Conservation (phyloP, 1,140 invertebrate genomes). For the Diachasma alloeum region DNA sequence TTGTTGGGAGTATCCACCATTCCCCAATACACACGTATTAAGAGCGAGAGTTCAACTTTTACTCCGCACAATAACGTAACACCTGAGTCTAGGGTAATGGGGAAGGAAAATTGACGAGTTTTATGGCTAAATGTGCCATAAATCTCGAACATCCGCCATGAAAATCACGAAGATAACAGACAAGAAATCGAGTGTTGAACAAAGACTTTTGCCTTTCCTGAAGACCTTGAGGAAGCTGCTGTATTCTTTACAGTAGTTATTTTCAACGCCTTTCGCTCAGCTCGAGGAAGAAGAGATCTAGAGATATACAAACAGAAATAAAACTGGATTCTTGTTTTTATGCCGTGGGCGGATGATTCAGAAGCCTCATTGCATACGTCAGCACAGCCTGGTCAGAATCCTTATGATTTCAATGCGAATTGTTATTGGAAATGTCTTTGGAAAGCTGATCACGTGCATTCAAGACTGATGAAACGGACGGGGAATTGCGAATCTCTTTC, state of each 20-base stretch:
- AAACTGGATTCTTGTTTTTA: background rate
- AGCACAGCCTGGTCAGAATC: background rate
- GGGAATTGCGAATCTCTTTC: background rate
- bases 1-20: background rate
- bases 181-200: background rate
- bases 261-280: background rate
- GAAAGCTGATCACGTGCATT: background rate
- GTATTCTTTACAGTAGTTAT: background rate
- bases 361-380: background rate
- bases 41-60: slow-evolving; percentile 11
- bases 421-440: background rate
- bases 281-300: background rate
- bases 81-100: background rate
- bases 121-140: background rate
- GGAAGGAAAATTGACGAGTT: background rate
- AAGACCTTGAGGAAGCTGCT: background rate
- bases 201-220: background rate
- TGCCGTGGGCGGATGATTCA: background rate
- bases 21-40: background rate
- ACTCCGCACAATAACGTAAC: slow-evolving; percentile 1
- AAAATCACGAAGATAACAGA: background rate
- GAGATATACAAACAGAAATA: background rate
- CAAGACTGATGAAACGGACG: background rate
- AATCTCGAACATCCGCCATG: background rate
- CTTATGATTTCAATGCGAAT: background rate